A percentile compares a stretch with the other conserved stretches of the same genome.
These are phyloP conservation scores for Coregonus suidteri DNA, from an alignment of 2,797 vertebrate species.

Conservation along the genomic window DNA sequence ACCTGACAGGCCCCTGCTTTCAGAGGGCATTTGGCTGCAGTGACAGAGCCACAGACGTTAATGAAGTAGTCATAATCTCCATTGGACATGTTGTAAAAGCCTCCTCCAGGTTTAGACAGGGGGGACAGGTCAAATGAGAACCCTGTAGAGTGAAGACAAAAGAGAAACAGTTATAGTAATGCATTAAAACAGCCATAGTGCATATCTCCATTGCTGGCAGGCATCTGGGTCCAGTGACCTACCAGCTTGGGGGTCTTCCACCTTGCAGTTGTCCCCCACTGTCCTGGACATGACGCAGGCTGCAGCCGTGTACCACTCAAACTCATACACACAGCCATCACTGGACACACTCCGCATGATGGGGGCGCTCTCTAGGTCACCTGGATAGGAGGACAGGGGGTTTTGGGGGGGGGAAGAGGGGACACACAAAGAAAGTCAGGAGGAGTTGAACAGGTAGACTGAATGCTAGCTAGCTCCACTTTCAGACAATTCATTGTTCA, in stretches of 20 bases:
- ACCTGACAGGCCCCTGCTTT: constrained; percentile 88
- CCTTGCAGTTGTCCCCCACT: constrained; percentile 86
- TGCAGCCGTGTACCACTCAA: constrained; percentile 91
- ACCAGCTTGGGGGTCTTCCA: constrained; percentile 89
- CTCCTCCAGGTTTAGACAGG: constrained; percentile 73
- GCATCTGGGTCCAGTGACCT: constrained; percentile 36
- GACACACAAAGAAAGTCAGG: too few relatives aligned
- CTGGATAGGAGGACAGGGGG: constrained; percentile 58
- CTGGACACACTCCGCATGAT: constrained; percentile 73
- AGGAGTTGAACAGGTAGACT: background rate
- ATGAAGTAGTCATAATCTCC: constrained; percentile 82
- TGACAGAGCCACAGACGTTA: constrained; percentile 83
- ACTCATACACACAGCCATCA: constrained; percentile 79
- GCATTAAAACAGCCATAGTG: background rate
- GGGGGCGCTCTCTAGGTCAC: constrained; percentile 87
- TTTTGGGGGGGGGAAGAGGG: background rate
- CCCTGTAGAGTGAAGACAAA: constrained; percentile 64
- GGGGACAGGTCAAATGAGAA: constrained; percentile 90
- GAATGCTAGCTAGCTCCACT: background rate
- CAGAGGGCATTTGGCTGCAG: constrained; percentile 60
- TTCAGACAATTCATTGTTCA: background rate
- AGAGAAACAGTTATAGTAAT: background rate
- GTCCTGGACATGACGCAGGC: constrained; percentile 89
- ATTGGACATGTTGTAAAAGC: constrained; percentile 72
- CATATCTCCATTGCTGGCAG: background rate